Conservation (phyloP, 1,140 invertebrate species). For the Tetramorium simillimum region DNA sequence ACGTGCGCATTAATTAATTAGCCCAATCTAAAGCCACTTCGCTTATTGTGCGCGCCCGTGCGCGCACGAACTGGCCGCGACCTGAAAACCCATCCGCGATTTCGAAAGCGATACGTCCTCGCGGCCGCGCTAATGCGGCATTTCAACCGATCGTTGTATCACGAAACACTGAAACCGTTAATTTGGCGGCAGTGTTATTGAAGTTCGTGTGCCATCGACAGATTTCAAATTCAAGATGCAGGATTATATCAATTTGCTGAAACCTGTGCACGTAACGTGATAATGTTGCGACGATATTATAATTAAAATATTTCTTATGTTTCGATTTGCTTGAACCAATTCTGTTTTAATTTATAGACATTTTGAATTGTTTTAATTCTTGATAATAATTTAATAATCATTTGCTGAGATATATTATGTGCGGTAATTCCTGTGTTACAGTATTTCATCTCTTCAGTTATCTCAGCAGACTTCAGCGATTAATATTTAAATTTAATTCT, state of each 20-base stretch:
- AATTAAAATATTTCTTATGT: not conserved
- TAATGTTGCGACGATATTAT: not conserved
- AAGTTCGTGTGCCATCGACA: not conserved
- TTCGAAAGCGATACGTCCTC: conserved; percentile 55
- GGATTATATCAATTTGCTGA: not conserved
- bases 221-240: not conserved
- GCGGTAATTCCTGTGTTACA: not conserved
- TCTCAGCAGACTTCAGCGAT: no score
- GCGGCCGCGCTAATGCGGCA: not conserved
- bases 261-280: not conserved
- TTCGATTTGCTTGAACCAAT: not conserved
- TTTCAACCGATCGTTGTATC: not conserved
- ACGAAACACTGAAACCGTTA: not conserved
- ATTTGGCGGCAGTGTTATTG: conserved; percentile 23
- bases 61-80: conserved; percentile 72
- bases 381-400: not conserved
- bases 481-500: not conserved
- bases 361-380: no score
- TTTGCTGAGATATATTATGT: not conserved
- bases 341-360: not conserved
- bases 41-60: conserved; percentile 79
- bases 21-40: conserved; percentile 85
- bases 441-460: not conserved
- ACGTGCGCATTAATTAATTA: conserved; percentile 86
- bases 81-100: conserved; percentile 77